Conservation (phyloP, 2,797 vertebrate genomes). For the Serranus cabrilla region DNA sequence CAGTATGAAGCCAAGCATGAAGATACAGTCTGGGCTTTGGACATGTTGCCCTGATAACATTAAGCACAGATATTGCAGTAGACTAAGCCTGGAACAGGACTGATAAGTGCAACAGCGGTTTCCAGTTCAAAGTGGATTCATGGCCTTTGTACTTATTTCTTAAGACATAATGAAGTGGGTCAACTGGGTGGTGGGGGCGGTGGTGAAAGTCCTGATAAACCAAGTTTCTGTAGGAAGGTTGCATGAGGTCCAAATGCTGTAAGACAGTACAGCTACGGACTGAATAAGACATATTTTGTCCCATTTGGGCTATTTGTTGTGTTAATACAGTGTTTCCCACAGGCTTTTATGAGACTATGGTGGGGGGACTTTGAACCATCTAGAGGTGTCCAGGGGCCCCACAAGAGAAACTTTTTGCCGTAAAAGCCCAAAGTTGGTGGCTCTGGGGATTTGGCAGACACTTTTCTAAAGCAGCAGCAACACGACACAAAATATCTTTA, state of each 20-base stretch:
- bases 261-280: neutral
- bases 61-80: slow-evolving; percentile 35
- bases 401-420: no score
- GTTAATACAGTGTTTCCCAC: no score
- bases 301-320: neutral
- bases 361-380: no score
- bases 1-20: slow-evolving; percentile 26
- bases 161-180: neutral
- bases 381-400: no score
- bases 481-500: no score
- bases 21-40: slow-evolving; percentile 12
- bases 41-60: slow-evolving; percentile 44
- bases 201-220: no score
- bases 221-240: neutral
- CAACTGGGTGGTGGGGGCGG: neutral
- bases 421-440: no score
- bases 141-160: slow-evolving; percentile 38
- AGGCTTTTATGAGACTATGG: no score
- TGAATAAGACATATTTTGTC: neutral
- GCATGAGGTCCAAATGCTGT: no score
- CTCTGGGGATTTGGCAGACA: no score
- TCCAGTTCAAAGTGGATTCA: slow-evolving; percentile 25
- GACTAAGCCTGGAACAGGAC: slow-evolving; percentile 20
- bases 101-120: slow-evolving; percentile 48
- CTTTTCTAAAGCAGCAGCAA: no score